Evolutionary conservation across 2,888 invertebrate species (phyloP), one percentile per base, ranked within the genome.

Genomic region (Caenorhabditis macrosperma): DNA sequence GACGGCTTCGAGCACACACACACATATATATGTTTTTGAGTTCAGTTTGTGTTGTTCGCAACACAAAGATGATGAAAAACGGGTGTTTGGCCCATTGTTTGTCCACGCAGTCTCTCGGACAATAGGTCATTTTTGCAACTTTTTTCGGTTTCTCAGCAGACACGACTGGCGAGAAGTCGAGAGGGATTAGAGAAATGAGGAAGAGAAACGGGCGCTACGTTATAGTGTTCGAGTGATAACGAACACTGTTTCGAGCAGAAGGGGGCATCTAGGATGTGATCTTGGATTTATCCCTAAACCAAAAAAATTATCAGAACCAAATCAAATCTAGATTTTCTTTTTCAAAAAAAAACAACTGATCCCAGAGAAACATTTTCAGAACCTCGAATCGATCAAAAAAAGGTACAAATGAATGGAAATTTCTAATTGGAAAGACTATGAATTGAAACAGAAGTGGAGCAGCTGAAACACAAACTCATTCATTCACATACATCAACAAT

Each of bases 91-190:
- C n/a, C 57, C 48, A 38, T 71, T 71, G 52, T 71, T 71, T 61
- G 52, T 60, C 30, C 9, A 59, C 68, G 35, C 28, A 12, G 9
- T 38, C 30, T 24, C 38, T 26, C 38, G 71, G 61, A 71, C 71
- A 71, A 71, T 71, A 71, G 71, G 71, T 71, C 52, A 71, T 71
- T 61, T 52, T 71, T 71, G 55, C 61, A 61, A 54, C 54, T 63
- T 55, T 61, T 61, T 71, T 54, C 5, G 3, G 10, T 46, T 57
- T 67, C 46, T 17, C 20, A 60, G 69, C 38, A 68, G 68, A 69
- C 69, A 61, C 69, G 50, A 69, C 9, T 17, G 33, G 9, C 17
- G 41, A 54, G 20, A 38, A 24, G 2, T n/a, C 20, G 35, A n/a
- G 50, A 52, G 24, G 26, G 20, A 12, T 6, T 44, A 33, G 48